phyloP scores from a whole-genome alignment of 2,888 invertebrate genomes.

The Parthenolecanium corni region DNA sequence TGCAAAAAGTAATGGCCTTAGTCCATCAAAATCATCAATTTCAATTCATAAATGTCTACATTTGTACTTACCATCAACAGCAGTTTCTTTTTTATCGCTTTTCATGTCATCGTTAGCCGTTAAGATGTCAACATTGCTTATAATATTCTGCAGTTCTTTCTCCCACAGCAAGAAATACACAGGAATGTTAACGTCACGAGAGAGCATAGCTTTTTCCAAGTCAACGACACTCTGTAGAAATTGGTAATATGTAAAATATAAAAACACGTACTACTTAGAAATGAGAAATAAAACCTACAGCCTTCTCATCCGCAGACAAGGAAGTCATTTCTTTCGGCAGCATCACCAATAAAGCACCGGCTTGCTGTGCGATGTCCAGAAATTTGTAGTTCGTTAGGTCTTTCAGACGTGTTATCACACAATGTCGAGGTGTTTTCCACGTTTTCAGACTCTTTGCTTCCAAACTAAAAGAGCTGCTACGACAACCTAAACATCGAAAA shows the following conservation, averaged over 20 bases:
- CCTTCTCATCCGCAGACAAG: constrained; percentile 54
- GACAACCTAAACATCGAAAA: constrained; percentile 54
- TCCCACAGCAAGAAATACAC: constrained; percentile 77
- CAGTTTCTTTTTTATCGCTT: constrained; percentile 13
- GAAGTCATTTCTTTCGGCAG: constrained; percentile 59
- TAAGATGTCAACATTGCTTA: constrained; percentile 27
- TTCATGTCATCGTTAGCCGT: constrained; percentile 26
- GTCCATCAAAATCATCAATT: not conserved
- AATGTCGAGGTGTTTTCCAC: constrained; percentile 80
- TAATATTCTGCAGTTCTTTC: constrained; percentile 46
- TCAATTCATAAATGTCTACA: not conserved
- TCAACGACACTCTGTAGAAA: constrained; percentile 53
- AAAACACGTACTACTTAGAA: not conserved
- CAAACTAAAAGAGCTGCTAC: constrained; percentile 70
- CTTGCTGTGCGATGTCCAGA: constrained; percentile 60
- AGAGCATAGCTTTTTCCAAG: constrained; percentile 65
- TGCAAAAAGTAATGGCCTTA: constrained; percentile 33
- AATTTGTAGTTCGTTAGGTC: constrained; percentile 70
- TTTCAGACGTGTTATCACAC: constrained; percentile 67
- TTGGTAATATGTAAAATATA: not conserved
- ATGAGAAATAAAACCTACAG: constrained; percentile 42
- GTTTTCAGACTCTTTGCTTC: constrained; percentile 76
- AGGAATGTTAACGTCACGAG: constrained; percentile 68
- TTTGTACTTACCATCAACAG: constrained; percentile 5
- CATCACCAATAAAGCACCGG: constrained; percentile 75